Evolutionary conservation across 1,140 invertebrate genomes (phyloP), one percentile per base, ranked within the genome.

Genomic region (Charaxes varanes): DNA sequence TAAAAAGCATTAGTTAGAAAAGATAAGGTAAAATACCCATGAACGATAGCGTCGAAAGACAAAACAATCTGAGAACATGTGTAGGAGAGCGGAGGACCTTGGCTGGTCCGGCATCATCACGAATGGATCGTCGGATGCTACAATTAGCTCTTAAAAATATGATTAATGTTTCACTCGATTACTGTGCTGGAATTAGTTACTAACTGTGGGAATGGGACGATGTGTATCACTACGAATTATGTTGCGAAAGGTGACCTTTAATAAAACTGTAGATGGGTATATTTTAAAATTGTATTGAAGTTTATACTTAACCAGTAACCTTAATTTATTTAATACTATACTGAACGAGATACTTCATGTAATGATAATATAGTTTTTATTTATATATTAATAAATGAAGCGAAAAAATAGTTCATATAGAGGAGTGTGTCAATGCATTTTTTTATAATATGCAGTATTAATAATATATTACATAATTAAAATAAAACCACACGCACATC

Each of bases 121-220:
- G 16, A 47, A 48, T 46, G 36, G 35, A 23, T 24, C 33, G 31
- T 41, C 59, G 56, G 56, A 58, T 58, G 38, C 34, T 47, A 46
- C 46, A 47, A 60, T 63, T 56, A 61, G 51, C 13, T 52, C 41
- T 53, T 50, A 43, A 32, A 51, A 53, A 34, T 41, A 51, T 69
- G 60, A 69, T 69, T 62, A 66, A 69, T 66, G 55, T 51, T 48
- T 18, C 12, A 42, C 41, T 38, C 36, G 54, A 61, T 61, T 56
- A 66, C 41, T 56, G 28, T 38, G 51, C 34, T 46, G 23, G 37
- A 49, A 41, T 49, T 45, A 44, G 36, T 45, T 21, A 11, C 33
- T 35, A 40, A 45, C 36, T 65, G 65, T 69, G 65, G 56, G 65
- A 69, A 58, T 45, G 40, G 31, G 30, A 41, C 12, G 34, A 31